phyloP scores from a whole-genome alignment of 2,797 vertebrate species.

The Myotis myotis region DNA sequence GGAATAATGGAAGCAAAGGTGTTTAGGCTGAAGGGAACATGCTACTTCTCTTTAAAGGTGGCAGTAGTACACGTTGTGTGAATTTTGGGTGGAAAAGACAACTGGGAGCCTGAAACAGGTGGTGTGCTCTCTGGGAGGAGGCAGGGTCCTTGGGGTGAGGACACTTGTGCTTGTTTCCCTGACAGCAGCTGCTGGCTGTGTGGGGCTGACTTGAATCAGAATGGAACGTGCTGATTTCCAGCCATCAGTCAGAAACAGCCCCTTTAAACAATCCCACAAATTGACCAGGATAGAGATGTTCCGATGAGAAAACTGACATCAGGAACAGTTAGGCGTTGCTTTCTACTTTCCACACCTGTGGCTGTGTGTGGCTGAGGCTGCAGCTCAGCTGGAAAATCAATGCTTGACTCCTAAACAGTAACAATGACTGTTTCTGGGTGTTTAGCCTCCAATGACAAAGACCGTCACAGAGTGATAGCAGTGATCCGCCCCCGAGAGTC shows the following conservation, averaged over 20 bases:
- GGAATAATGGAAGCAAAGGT: background rate
- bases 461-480: constrained; percentile 73
- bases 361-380: constrained; percentile 47
- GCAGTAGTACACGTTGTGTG: background rate
- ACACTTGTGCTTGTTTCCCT: background rate
- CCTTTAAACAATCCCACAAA: background rate
- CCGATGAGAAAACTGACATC: background rate
- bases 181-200: background rate
- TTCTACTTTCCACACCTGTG: constrained; percentile 69
- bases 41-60: background rate
- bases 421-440: constrained; percentile 75
- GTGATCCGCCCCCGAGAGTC: constrained; percentile 61
- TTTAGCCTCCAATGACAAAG: constrained; percentile 72
- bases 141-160: background rate
- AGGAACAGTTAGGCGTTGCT: background rate
- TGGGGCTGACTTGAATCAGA: background rate
- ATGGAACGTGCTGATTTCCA: background rate
- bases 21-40: background rate
- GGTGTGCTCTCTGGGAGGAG: background rate
- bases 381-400: constrained; percentile 60
- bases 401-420: constrained; percentile 70
- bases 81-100: background rate
- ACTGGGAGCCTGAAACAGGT: background rate
- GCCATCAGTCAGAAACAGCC: background rate
- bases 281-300: background rate